Percentiles rank a stretch among this genome's conserved stretches.
Evolutionary conservation across 2,113 vertebrate species (phyloP).

Genomic region (Sterrhoptilus dennistouni): DNA sequence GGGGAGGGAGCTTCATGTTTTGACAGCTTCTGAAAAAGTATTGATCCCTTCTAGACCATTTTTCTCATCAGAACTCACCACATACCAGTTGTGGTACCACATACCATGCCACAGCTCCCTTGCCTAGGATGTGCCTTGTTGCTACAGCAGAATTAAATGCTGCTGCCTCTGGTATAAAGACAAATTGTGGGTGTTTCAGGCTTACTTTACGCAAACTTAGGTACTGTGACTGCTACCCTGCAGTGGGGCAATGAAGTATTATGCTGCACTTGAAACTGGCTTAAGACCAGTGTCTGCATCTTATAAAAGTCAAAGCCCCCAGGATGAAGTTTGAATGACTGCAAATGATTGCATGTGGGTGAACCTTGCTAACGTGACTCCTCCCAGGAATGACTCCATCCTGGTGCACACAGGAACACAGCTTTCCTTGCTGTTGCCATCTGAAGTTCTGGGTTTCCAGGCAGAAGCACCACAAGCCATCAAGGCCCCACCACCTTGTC

Average conservation of each 20-base stretch:
- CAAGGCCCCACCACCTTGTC: background rate
- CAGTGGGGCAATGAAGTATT: background rate
- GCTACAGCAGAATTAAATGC: background rate
- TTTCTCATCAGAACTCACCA: background rate
- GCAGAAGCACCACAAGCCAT: background rate
- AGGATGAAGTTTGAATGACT: background rate
- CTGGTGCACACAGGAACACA: background rate
- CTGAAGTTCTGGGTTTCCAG: background rate
- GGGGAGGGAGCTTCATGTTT: background rate
- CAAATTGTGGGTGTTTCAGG: background rate
- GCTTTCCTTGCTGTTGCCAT: background rate
- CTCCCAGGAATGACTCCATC: background rate
- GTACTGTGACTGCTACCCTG: background rate
- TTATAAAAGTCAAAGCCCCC: background rate
- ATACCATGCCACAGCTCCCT: background rate
- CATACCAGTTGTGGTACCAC: no score
- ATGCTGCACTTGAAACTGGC: background rate
- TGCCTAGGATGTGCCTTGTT: background rate
- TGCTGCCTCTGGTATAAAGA: background rate
- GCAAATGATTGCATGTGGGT: background rate
- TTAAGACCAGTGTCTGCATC: background rate
- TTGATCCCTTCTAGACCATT: background rate
- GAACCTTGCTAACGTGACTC: background rate
- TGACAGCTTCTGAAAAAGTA: background rate
- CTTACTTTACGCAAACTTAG: background rate